Conservation (phyloP, 2,888 invertebrate genomes). For the Prenolepis imparis region DNA sequence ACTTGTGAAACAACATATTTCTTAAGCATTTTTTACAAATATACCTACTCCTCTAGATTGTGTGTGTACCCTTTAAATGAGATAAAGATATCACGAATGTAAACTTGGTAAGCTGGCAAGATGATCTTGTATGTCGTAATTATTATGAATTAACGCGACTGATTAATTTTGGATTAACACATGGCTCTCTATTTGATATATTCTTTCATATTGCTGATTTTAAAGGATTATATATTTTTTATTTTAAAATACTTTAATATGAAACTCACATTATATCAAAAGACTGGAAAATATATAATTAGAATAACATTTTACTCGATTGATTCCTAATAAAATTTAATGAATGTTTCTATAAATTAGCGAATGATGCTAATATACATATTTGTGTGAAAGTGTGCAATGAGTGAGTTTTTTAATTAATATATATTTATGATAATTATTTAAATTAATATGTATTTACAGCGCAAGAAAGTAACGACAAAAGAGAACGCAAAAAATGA, state of each 20-base stretch:
- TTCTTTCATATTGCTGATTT: background rate
- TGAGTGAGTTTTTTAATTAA: background rate
- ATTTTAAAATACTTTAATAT: background rate
- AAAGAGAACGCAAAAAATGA: slow-evolving; percentile 85
- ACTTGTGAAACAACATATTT: background rate
- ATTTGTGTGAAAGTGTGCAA: background rate
- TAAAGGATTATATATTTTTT: background rate
- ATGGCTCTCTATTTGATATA: background rate
- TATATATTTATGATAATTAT: slow-evolving; percentile 12
- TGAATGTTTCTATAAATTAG: slow-evolving; percentile 31
- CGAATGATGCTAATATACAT: slow-evolving; percentile 13
- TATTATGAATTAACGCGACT: slow-evolving; percentile 28
- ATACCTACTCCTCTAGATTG: slow-evolving; percentile 63
- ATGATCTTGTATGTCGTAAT: slow-evolving; percentile 56
- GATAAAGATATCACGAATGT: slow-evolving; percentile 53
- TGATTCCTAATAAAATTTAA: background rate
- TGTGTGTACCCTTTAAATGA: slow-evolving; percentile 56
- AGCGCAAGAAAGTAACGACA: slow-evolving; percentile 85
- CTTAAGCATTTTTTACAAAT: slow-evolving; percentile 12
- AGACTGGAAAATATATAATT: background rate
- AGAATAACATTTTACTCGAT: background rate
- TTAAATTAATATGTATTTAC: slow-evolving; percentile 28
- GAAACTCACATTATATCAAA: background rate
- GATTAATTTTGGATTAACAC: slow-evolving; percentile 38
- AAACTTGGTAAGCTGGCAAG: slow-evolving; percentile 64